A percentile compares a stretch with the other conserved stretches of the same genome.
These are phyloP conservation scores for Amazona vittata DNA, from an alignment of 2,113 vertebrate genomes.

Conservation along the genomic window DNA sequence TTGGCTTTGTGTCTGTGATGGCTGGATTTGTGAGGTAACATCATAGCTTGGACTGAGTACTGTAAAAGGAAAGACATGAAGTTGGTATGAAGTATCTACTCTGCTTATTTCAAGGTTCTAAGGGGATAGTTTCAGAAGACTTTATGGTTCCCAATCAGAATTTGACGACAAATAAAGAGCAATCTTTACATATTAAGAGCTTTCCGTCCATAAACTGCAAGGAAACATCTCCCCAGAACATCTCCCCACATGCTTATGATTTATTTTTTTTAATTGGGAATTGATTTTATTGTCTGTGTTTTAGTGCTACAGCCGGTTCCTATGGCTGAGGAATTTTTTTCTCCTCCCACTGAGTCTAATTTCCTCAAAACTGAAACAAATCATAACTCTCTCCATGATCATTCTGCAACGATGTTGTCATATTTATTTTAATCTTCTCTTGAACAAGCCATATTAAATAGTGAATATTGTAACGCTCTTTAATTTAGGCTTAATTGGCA, in stretches of 20 bases:
- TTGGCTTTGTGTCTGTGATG: background rate
- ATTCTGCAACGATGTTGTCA: background rate
- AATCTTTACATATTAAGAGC: background rate
- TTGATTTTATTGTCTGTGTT: background rate
- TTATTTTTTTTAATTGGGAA: background rate
- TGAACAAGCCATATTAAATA: background rate
- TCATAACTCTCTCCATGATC: background rate
- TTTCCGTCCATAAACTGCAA: background rate
- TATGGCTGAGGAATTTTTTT: background rate
- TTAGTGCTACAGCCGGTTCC: conserved; percentile 6
- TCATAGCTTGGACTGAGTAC: background rate
- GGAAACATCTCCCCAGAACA: background rate
- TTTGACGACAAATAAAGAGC: background rate
- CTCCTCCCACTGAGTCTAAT: background rate
- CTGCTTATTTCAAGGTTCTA: background rate
- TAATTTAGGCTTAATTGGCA: background rate
- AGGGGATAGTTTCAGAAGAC: background rate
- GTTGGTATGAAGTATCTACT: background rate
- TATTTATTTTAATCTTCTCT: conserved; percentile 27
- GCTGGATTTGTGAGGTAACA: background rate
- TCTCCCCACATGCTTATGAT: background rate
- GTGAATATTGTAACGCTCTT: background rate
- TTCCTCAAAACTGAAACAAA: conserved; percentile 8
- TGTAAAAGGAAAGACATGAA: background rate
- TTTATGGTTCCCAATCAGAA: background rate